phyloP scores from a whole-genome alignment of 1,140 invertebrate species.

The Apis cerana region DNA sequence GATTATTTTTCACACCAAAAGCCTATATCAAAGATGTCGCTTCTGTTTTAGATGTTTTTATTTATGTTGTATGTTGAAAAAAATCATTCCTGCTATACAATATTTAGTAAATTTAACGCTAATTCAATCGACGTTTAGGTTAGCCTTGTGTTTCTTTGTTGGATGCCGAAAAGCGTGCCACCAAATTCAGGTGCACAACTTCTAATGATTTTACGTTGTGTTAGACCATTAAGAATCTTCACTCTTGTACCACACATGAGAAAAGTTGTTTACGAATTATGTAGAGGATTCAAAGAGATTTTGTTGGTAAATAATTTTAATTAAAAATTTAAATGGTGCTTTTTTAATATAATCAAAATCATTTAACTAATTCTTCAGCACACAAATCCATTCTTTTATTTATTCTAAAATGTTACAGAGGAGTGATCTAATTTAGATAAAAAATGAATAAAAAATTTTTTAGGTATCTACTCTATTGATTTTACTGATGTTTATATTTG shows the following conservation, averaged over 20 bases:
- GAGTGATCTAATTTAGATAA: constrained; percentile 42
- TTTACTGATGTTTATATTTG: constrained; percentile 99
- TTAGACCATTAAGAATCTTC: constrained; percentile 97
- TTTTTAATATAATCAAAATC: not conserved
- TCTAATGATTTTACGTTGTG: constrained; percentile 97
- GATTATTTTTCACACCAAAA: constrained; percentile 99
- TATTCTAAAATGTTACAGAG: too few relatives aligned
- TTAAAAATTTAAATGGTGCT: not conserved
- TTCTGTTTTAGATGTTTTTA: constrained; percentile 97
- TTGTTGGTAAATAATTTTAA: constrained; percentile 86
- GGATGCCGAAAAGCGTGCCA: constrained; percentile 96
- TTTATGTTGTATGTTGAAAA: constrained; percentile 91
- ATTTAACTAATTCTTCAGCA: not conserved
- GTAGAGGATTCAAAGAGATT: constrained; percentile 99
- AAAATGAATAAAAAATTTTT: constrained; percentile 90
- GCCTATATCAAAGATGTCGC: constrained; percentile 99
- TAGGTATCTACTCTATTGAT: constrained; percentile 98
- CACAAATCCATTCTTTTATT: too few relatives aligned
- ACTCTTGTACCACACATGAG: constrained; percentile 99
- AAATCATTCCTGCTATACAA: not conserved
- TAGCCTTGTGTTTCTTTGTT: constrained; percentile 95
- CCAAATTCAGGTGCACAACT: constrained; percentile 96
- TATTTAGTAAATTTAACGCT: constrained; percentile 3
- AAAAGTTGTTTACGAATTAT: constrained; percentile 99
- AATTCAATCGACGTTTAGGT: constrained; percentile 83